These are phyloP conservation scores for Staurois parvus DNA, from an alignment of 2,797 vertebrate genomes.

Conservation along the genomic window DNA sequence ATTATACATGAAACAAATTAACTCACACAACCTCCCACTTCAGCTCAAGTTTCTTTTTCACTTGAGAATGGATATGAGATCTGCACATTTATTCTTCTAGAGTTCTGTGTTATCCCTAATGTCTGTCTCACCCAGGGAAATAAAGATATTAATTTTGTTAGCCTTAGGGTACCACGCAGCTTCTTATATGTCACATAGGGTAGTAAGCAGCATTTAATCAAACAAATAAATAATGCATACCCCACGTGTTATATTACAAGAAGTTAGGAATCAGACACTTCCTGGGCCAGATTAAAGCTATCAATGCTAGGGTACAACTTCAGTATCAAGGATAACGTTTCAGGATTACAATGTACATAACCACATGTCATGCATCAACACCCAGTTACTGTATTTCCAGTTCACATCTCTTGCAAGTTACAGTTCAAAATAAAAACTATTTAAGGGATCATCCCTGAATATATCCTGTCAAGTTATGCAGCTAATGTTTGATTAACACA, in stretches of 20 bases:
- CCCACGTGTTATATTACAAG: constrained; percentile 52
- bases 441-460: too few species aligned
- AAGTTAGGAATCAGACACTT: constrained; percentile 51
- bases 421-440: not conserved
- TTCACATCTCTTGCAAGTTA: not conserved
- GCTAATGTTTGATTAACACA: too few species aligned
- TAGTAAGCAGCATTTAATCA: constrained; percentile 70
- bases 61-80: constrained; percentile 9
- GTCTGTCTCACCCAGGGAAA: constrained; percentile 18
- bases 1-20: not conserved
- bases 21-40: not conserved
- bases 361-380: not conserved
- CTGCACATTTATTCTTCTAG: not conserved
- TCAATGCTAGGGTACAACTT: not conserved
- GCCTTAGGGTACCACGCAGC: constrained; percentile 56
- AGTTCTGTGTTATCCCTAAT: not conserved
- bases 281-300: constrained; percentile 56
- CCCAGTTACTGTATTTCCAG: not conserved
- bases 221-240: constrained; percentile 67
- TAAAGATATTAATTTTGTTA: constrained; percentile 56
- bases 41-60: constrained; percentile 12
- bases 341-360: not conserved
- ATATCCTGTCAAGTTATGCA: too few species aligned
- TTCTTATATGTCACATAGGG: constrained; percentile 66
- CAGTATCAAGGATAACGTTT: constrained; percentile 35